These are phyloP conservation scores for Onchidella celtica DNA, from an alignment of 2,888 invertebrate genomes.

Conservation along the genomic window DNA sequence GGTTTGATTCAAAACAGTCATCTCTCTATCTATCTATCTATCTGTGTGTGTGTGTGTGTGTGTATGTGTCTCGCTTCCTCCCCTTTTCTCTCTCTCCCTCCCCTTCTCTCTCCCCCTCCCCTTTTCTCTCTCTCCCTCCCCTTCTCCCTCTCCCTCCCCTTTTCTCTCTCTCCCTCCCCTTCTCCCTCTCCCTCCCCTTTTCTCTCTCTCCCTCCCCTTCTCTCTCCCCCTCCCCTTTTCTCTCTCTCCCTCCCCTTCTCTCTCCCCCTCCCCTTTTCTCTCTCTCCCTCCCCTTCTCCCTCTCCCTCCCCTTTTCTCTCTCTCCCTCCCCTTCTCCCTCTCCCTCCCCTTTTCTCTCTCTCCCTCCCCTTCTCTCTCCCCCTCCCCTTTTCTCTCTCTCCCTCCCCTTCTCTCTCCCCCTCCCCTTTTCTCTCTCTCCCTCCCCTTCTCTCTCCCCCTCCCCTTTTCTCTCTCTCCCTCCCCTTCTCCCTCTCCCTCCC, in stretches of 20 bases:
- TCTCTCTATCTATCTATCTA: background rate
- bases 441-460: background rate
- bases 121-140: background rate
- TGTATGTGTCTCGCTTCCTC: background rate
- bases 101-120: background rate
- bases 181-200: background rate
- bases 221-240: background rate
- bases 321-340: background rate
- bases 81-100: background rate
- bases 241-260: background rate
- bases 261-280: background rate
- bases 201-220: background rate
- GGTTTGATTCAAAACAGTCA: no score
- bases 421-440: background rate
- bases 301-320: background rate
- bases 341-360: background rate
- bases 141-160: conserved; percentile 3
- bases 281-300: background rate
- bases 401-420: background rate
- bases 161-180: background rate
- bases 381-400: background rate
- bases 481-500: background rate
- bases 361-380: background rate
- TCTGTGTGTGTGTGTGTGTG: background rate
- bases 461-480: background rate